These are phyloP conservation scores for Diglossa cyanea DNA, from an alignment of 2,797 vertebrate species.

Conservation along the genomic window DNA sequence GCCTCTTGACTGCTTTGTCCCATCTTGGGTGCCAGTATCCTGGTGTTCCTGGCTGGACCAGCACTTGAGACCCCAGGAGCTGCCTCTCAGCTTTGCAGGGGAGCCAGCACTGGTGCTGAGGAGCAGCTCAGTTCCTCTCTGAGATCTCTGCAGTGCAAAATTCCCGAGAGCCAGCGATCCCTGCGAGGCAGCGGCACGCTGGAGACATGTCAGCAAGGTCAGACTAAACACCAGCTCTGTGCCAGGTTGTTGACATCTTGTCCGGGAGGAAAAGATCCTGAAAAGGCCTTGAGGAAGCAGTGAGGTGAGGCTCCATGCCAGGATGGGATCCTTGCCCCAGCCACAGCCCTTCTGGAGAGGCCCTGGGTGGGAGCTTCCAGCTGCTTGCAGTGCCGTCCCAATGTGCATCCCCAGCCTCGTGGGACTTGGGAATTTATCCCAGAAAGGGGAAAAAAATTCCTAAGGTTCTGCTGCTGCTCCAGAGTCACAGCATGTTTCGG, in stretches of 20 bases:
- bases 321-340: background rate
- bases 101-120: background rate
- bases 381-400: accelerated
- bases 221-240: background rate
- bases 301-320: background rate
- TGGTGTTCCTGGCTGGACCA: accelerated
- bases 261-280: background rate
- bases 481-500: accelerated
- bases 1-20: background rate
- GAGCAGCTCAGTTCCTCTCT: background rate
- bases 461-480: background rate
- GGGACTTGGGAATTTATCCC: background rate
- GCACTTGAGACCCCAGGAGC: background rate
- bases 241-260: background rate
- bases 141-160: background rate
- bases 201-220: background rate
- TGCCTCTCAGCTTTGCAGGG: background rate
- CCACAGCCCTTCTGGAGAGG: background rate
- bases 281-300: background rate
- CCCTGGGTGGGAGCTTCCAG: no score
- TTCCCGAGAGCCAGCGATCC: background rate
- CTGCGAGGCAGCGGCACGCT: background rate
- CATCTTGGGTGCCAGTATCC: background rate
- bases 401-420: accelerated
- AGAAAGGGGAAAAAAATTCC: background rate